Percentiles rank a stretch among this genome's conserved stretches.
These are phyloP conservation scores for Akabosia matsudoensis DNA, from an alignment of 1,140 invertebrate genomes.

Conservation along the genomic window DNA sequence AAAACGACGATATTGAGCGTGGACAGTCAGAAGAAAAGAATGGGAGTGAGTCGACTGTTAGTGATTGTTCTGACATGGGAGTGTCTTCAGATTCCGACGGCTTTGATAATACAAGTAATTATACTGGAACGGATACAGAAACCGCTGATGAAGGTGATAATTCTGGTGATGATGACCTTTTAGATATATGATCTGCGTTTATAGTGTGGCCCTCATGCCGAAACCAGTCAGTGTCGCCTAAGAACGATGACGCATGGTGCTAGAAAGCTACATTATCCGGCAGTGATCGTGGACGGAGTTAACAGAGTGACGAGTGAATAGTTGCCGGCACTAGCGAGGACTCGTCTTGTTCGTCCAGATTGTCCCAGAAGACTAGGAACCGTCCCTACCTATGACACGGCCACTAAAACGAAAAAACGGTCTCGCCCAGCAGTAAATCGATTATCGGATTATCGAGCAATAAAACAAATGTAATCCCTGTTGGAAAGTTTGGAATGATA, in stretches of 20 bases:
- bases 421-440: too few species aligned
- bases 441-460: too few species aligned
- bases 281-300: neutral
- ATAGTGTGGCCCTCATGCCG: neutral
- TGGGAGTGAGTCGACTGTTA: neutral
- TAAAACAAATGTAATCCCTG: too few species aligned
- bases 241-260: neutral
- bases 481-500: too few species aligned
- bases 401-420: too few species aligned
- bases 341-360: too few species aligned
- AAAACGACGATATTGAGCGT: neutral
- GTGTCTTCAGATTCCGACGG: neutral
- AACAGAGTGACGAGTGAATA: neutral
- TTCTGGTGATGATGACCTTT: conserved; percentile 15
- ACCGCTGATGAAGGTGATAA: conserved; percentile 16
- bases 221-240: neutral
- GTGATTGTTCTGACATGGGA: neutral
- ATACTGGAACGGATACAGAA: conserved; percentile 21
- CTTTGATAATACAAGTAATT: conserved; percentile 18
- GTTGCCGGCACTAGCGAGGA: too few species aligned
- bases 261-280: neutral
- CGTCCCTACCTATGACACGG: too few species aligned
- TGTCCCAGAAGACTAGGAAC: too few species aligned
- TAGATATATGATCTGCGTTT: conserved; percentile 15
- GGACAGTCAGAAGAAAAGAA: neutral